phyloP scores from a whole-genome alignment of 1,140 invertebrate species.

The Brachionus plicatilis region DNA sequence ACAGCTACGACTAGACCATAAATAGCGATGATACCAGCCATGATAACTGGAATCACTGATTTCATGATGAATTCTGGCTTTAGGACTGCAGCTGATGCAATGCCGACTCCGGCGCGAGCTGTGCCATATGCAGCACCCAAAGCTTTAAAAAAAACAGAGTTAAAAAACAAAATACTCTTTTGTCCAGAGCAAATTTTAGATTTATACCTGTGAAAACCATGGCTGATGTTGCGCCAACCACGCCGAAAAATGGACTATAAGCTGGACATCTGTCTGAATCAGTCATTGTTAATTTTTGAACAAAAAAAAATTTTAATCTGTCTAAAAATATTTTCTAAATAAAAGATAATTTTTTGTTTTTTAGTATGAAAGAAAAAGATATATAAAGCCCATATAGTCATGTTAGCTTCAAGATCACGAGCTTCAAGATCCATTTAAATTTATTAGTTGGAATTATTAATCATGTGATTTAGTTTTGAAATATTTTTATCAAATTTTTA shows the following conservation, averaged over 20 bases:
- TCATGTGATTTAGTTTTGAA: not conserved
- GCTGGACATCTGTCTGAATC: constrained; percentile 40
- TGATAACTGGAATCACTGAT: constrained; percentile 99
- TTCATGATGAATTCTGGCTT: constrained; percentile 99
- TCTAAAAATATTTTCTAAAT: not conserved
- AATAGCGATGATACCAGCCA: constrained; percentile 99
- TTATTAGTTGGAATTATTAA: not conserved
- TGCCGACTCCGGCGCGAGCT: constrained; percentile 97
- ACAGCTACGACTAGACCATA: constrained; percentile 98
- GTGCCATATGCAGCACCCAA: constrained; percentile 98
- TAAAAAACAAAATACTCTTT: no score
- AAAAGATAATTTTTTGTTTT: not conserved
- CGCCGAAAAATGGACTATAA: constrained; percentile 75
- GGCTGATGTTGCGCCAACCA: constrained; percentile 94
- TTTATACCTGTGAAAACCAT: constrained; percentile 78
- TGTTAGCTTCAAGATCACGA: not conserved
- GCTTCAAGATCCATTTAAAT: not conserved
- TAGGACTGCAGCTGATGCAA: constrained; percentile 99
- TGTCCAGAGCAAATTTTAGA: not conserved
- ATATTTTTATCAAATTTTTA: not conserved
- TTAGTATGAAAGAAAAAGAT: not conserved
- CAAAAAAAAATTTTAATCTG: not conserved
- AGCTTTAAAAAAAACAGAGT: constrained; percentile 59
- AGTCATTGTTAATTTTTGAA: not conserved
- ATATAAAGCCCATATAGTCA: not conserved